Base-by-base conservation (phyloP, 2,113 vertebrate species). In the Nannobrachium achirus region DNA sequence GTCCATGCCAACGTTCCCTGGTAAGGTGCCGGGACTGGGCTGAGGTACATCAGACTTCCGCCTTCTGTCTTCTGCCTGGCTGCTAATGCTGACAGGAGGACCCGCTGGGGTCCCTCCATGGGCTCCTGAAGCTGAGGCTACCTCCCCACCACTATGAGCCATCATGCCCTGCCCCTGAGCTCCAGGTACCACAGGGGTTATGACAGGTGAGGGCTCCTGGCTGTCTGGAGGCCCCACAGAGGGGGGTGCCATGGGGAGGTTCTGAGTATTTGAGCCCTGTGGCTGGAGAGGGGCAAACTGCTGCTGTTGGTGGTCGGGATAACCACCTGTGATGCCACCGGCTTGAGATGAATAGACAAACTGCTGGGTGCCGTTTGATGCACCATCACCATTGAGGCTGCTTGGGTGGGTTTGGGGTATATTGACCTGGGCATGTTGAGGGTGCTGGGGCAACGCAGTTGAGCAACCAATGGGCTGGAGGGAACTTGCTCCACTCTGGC, bases 251-350 rank as follows among this genome's bases (percentile, higher is more conserved):
- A 90, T 75, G 6, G 86, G 68, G 74, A 78, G 57, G 64, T 71
- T 82, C 69, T 89, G 90, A 62, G 85, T 33, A 40, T 73, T 80
- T 49, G 81, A 86, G 53, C 84, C 73, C 48, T 57, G 59, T 3
- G 73, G 48, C 52, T 66, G 66, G 41, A 62, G 19, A 60, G 88
- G 86, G 51, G 85, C 90, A 91, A 94, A 82, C 69, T 95, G 94
- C 77, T 93, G 95, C 76, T 94, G 87, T 55, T 75, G 81, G 88
- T 93, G 96, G 56, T 98, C 96, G 0, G 81, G 33, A 71, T 92
- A 94, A 58, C 88, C 25, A 33, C 25, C 25, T 25, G 20, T 4
- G 2, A 25, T 25, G 20, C 20, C 93, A 11, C 82, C 56, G 0
- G 91, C 89, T 85, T 85, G 89, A 64, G 76, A 33, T 10, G 79